Evolutionary conservation across 2,797 vertebrate species (phyloP), one percentile per base, ranked within the genome.

Genomic region (Todus mexicanus): DNA sequence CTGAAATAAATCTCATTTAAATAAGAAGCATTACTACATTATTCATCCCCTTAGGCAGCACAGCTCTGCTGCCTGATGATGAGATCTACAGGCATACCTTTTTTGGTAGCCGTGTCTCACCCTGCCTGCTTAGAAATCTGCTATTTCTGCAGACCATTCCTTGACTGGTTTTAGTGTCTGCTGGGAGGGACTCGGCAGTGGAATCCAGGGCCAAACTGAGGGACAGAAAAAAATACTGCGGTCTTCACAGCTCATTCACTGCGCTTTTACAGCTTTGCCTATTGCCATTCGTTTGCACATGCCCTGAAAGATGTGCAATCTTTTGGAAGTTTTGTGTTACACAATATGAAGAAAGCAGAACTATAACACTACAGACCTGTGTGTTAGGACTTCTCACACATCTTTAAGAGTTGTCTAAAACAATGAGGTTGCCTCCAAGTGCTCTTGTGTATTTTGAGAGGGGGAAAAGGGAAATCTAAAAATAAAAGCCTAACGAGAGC

Each of bases 401-500:
- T 68, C 73, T 69, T n/a, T 2, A 87, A 64, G 65, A 84, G 76
- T 33, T 91, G 69, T 59, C 63, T 89, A 48, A 93, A 96, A 88
- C 81, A 85, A 37, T 51, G 76, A 66, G 78, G 48, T 54, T 90
- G 19, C 56, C 57, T 60, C 90, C 60, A 86, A 91, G 37, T 84
- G 93, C 60, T 92, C 57, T 53, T 51, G 17, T 15, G 12, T 59
- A 63, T 92, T 76, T 42, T 69, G 53, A 90, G 74, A 82, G 54
- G 10, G 78, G 65, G 68, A 82, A n/a, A 66, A 75, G 83, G 85
- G 38, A 69, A 89, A 86, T 77, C 83, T 93, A 84, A 89, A 88
- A 91, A 93, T 94, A 87, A 47, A 66, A 78, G 66, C 53, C 60
- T 59, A 79, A 84, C 70, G 84, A 81, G 54, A 93, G 37, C 82